Evolutionary conservation across 2,113 vertebrate species (phyloP).

Genomic region (Zapornia atra): DNA sequence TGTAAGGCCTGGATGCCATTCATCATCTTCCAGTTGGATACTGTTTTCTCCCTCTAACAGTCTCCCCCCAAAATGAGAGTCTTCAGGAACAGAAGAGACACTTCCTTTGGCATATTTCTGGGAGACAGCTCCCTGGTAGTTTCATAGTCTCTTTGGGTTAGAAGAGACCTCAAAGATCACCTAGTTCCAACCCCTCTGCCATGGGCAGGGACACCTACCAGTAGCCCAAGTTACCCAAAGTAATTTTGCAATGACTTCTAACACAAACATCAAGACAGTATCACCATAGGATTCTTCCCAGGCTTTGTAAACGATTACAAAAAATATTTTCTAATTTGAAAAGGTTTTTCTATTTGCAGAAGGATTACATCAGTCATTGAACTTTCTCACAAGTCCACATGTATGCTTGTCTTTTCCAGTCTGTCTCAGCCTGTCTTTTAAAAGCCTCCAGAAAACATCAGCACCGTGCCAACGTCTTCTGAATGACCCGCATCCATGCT

Average conservation of each 20-base stretch:
- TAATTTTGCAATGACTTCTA: neutral
- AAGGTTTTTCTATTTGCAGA: neutral
- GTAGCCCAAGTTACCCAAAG: too few species aligned
- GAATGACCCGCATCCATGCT: rapidly evolving
- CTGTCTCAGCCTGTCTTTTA: neutral
- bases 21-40: neutral
- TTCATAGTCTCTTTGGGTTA: too few species aligned
- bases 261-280: neutral
- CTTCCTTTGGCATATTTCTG: neutral
- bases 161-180: too few species aligned
- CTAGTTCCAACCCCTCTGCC: too few species aligned
- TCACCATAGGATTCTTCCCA: neutral
- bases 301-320: neutral
- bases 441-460: neutral
- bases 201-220: too few species aligned
- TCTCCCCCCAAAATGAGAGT: neutral
- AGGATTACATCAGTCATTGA: neutral
- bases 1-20: neutral
- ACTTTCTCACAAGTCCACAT: neutral
- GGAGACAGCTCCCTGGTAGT: neutral
- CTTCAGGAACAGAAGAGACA: neutral
- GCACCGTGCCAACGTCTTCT: neutral
- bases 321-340: neutral
- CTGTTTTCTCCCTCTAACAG: neutral
- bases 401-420: neutral